Conservation (phyloP, 1,140 invertebrate species). For the Lucilia sericata region DNA sequence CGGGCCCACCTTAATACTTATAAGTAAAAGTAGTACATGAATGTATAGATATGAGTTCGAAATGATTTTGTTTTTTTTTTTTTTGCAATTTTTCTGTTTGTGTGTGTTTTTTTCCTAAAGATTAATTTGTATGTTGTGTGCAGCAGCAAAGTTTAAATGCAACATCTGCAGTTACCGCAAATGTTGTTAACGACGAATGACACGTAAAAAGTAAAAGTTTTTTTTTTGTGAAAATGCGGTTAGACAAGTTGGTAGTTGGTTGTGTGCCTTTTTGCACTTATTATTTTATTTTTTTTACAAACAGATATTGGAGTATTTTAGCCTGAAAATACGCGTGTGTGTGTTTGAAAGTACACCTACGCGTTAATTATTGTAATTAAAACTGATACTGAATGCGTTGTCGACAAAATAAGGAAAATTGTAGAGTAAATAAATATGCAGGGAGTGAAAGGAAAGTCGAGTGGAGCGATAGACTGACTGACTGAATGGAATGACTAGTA, state of each 20-base stretch:
- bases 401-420: neutral
- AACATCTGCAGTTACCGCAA: slow-evolving; percentile 3
- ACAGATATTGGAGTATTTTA: neutral
- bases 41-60: neutral
- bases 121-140: slow-evolving; percentile 11
- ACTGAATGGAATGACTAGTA: neutral
- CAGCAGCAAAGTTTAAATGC: neutral
- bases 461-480: neutral
- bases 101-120: neutral
- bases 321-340: neutral
- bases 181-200: slow-evolving; percentile 26
- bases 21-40: no score
- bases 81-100: neutral
- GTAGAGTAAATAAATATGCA: neutral
- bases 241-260: neutral
- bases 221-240: slow-evolving; percentile 10
- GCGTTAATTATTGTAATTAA: slow-evolving; percentile 29
- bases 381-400: slow-evolving; percentile 23
- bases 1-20: no score
- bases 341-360: neutral
- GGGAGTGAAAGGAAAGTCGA: neutral
- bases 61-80: neutral
- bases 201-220: slow-evolving; percentile 19
- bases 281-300: neutral
- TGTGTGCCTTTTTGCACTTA: neutral